A percentile compares a stretch with the other conserved stretches of the same genome.
phyloP scores from a whole-genome alignment of 2,888 invertebrate species.

The Coelopa pilipes region DNA sequence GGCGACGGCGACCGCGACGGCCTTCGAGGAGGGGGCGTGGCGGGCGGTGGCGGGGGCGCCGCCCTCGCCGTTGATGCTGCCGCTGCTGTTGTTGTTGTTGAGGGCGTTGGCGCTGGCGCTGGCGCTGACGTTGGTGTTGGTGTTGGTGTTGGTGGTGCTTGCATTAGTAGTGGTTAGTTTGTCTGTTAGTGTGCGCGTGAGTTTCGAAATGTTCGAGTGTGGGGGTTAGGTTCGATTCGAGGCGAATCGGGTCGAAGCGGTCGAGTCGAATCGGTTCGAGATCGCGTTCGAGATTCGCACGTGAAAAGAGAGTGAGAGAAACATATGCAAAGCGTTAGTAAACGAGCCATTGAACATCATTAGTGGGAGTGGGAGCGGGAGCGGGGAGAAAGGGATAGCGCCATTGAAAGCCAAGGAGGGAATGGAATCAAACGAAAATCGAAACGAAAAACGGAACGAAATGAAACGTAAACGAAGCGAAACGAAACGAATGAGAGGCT shows the following conservation, averaged over 20 bases:
- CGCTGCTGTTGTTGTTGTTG: conserved; percentile 37
- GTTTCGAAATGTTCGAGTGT: conserved; percentile 30
- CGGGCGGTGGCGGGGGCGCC: conserved; percentile 36
- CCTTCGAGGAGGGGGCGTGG: conserved; percentile 16
- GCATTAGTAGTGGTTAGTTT: conserved; percentile 51
- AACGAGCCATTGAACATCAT: neutral
- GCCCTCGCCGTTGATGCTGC: conserved; percentile 35
- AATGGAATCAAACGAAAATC: neutral
- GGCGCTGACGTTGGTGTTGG: conserved; percentile 42
- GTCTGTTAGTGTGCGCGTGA: conserved; percentile 31
- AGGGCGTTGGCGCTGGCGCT: conserved; percentile 39
- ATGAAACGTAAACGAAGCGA: neutral
- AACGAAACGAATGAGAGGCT: conserved; percentile 25
- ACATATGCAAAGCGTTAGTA: conserved; percentile 24
- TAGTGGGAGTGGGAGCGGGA: conserved; percentile 4
- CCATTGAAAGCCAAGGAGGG: conserved; percentile 17
- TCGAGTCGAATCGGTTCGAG: neutral
- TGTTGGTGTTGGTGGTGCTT: conserved; percentile 34
- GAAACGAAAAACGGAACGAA: neutral
- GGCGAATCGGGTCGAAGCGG: neutral
- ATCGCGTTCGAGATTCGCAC: conserved; percentile 15
- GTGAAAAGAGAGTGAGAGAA: conserved; percentile 38
- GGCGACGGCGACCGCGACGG: neutral
- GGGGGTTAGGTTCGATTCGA: conserved; percentile 26
- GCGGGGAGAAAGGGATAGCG: conserved; percentile 7